These are phyloP conservation scores for Drosophila auraria DNA, from an alignment of 1,140 invertebrate genomes.

Conservation along the genomic window DNA sequence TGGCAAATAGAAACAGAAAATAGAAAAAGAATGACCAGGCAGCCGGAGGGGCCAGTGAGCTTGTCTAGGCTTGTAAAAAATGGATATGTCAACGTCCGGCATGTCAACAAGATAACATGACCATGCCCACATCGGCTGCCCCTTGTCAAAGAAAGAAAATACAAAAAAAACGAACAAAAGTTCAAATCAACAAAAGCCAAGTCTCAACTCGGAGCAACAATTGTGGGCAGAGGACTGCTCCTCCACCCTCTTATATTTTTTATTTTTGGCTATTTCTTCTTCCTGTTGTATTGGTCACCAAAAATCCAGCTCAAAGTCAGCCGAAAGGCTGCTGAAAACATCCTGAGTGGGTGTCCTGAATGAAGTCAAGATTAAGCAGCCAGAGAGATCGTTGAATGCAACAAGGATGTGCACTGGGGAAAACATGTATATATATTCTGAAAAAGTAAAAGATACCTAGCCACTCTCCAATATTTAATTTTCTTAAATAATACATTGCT, in stretches of 20 bases:
- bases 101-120: slow-evolving; percentile 80
- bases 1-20: slow-evolving; percentile 48
- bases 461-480: too few relatives aligned
- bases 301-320: slow-evolving; percentile 53
- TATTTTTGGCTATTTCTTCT: slow-evolving; percentile 5
- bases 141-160: slow-evolving; percentile 49
- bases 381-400: slow-evolving; percentile 20
- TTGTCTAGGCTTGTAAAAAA: slow-evolving; percentile 72
- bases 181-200: slow-evolving; percentile 75
- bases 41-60: slow-evolving; percentile 28
- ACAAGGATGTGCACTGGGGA: slow-evolving; percentile 13
- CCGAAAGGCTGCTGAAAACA: slow-evolving; percentile 49
- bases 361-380: slow-evolving; percentile 47
- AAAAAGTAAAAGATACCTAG: too few relatives aligned
- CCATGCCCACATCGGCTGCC: slow-evolving; percentile 49
- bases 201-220: slow-evolving; percentile 58
- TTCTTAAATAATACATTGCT: neutral
- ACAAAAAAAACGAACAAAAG: slow-evolving; percentile 55
- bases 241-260: neutral
- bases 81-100: slow-evolving; percentile 81
- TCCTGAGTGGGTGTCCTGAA: slow-evolving; percentile 39
- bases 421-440: too few relatives aligned
- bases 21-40: slow-evolving; percentile 37
- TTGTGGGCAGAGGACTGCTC: slow-evolving; percentile 40
- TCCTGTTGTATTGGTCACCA: slow-evolving; percentile 41